Conservation (phyloP, 2,888 invertebrate species). For the Microctonus brassicae region DNA sequence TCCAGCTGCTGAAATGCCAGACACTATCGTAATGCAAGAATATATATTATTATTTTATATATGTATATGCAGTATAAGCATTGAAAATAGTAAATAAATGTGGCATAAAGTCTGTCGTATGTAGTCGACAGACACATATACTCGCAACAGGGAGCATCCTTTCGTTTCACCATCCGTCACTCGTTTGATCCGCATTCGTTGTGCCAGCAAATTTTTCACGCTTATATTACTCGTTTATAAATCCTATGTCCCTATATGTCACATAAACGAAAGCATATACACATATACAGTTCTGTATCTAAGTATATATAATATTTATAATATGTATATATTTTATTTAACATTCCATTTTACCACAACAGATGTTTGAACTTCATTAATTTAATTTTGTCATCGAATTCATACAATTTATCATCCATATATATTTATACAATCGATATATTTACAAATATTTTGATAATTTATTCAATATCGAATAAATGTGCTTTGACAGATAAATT, state of each 20-base stretch:
- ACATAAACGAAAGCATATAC: too few species aligned
- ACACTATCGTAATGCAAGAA: not conserved
- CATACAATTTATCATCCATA: not conserved
- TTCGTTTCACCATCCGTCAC: constrained; percentile 10
- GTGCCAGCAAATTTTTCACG: constrained; percentile 10
- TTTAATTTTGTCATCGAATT: not conserved
- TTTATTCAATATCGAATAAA: too few species aligned
- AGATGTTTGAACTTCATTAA: constrained; percentile 13
- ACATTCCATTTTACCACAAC: constrained; percentile 3
- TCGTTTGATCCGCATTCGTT: constrained; percentile 22
- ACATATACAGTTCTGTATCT: too few species aligned
- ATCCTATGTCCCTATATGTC: not conserved
- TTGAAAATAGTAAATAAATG: constrained; percentile 1
- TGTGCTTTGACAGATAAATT: not conserved
- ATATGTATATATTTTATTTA: not conserved
- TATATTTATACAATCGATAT: too few species aligned
- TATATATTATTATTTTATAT: too few species aligned
- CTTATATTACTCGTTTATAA: not conserved
- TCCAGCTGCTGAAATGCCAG: not conserved
- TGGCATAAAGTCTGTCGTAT: constrained; percentile 15
- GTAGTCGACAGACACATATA: not conserved
- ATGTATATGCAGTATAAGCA: too few species aligned
- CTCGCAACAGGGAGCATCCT: constrained; percentile 11
- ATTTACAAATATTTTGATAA: too few species aligned
- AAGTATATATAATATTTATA: too few species aligned